These are phyloP conservation scores for Tautogolabrus adspersus DNA, from an alignment of 2,113 vertebrate genomes.

Conservation along the genomic window DNA sequence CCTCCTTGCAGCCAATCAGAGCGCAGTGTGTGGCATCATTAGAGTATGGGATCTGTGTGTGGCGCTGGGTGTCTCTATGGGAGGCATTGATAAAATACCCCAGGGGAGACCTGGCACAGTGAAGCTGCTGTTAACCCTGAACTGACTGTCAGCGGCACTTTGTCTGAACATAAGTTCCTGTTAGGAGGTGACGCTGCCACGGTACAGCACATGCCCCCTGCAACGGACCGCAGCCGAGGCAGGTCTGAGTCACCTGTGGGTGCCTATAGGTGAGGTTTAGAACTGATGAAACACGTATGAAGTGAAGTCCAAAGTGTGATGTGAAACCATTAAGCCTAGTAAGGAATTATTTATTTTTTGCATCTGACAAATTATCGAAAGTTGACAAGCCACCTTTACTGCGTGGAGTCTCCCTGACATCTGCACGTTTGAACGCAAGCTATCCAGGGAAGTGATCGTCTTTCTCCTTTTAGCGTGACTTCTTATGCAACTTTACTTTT, in stretches of 20 bases:
- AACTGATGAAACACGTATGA: too few species aligned
- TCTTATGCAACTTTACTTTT: too few species aligned
- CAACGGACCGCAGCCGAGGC: constrained; percentile 26
- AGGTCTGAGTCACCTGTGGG: neutral
- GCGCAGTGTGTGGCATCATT: constrained; percentile 39
- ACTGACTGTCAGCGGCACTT: constrained; percentile 67
- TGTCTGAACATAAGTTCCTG: constrained; percentile 68
- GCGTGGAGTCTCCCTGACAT: too few species aligned
- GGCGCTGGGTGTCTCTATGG: constrained; percentile 57
- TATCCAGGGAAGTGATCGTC: too few species aligned
- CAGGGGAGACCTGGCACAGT: constrained; percentile 60
- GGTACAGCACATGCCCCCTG: constrained; percentile 25
- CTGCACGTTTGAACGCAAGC: too few species aligned
- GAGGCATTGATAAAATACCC: constrained; percentile 72
- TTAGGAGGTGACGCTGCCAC: constrained; percentile 37
- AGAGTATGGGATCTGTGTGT: constrained; percentile 43
- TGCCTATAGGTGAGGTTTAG: neutral
- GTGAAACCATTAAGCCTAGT: too few species aligned
- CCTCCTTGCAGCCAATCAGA: constrained; percentile 66
- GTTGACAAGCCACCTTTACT: too few species aligned
- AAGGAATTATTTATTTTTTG: too few species aligned
- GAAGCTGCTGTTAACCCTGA: constrained; percentile 72
- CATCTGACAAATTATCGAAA: too few species aligned
- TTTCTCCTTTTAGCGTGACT: too few species aligned
- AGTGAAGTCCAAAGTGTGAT: too few species aligned